Evolutionary conservation across 2,888 invertebrate genomes (phyloP).

Genomic region (Eupelmus urozonus): DNA sequence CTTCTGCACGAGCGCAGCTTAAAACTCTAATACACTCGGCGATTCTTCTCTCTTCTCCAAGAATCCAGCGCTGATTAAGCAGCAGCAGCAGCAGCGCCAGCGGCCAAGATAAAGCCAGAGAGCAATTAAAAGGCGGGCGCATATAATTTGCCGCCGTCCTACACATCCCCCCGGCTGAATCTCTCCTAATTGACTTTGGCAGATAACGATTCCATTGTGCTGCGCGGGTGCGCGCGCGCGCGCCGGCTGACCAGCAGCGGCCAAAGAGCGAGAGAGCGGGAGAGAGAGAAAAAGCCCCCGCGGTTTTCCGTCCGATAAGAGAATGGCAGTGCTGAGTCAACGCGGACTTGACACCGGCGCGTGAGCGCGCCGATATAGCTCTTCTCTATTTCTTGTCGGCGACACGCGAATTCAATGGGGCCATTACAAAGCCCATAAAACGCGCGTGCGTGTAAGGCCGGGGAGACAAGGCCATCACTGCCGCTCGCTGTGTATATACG

Average conservation of each 20-base stretch:
- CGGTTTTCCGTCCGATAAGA: conserved; percentile 65
- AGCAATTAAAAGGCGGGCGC: conserved; percentile 26
- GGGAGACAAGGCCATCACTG: conserved; percentile 25
- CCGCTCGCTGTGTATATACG: not conserved
- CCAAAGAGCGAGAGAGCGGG: not conserved
- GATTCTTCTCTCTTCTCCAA: not conserved
- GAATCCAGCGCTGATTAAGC: not conserved
- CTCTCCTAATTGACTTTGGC: conserved; percentile 62
- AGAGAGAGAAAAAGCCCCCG: conserved; percentile 12
- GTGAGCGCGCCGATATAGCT: no score
- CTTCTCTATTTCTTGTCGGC: conserved; percentile 13
- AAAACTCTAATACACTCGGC: not conserved
- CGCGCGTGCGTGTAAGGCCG: conserved; percentile 50
- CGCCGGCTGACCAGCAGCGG: conserved; percentile 48
- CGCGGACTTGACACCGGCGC: no score
- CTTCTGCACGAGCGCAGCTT: not conserved
- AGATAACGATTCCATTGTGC: conserved; percentile 65
- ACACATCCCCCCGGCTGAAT: not conserved
- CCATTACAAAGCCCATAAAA: conserved; percentile 65
- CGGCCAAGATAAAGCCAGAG: conserved; percentile 15
- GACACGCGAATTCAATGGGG: conserved; percentile 64
- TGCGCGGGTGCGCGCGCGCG: not conserved
- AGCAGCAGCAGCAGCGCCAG: no score
- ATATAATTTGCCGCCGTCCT: conserved; percentile 21
- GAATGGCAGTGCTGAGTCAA: conserved; percentile 69